phyloP scores from a whole-genome alignment of 2,888 invertebrate species.

The Folsomia manolachei region DNA sequence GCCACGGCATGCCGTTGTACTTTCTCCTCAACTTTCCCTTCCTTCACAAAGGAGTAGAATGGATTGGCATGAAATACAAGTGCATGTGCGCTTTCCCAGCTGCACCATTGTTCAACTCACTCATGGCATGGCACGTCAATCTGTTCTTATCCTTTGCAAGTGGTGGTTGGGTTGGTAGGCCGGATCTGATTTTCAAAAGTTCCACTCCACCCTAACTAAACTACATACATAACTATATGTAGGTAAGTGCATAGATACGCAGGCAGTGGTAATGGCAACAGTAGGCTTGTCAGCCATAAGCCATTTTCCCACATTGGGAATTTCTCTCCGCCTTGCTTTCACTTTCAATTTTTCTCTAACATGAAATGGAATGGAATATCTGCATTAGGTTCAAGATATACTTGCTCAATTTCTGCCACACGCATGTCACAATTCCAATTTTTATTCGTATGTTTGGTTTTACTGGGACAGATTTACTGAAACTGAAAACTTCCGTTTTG shows the following conservation, averaged over 20 bases:
- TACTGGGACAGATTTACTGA: too few species aligned
- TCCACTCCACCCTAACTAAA: too few species aligned
- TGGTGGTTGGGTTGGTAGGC: too few species aligned
- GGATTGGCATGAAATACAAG: not conserved
- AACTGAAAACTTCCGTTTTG: too few species aligned
- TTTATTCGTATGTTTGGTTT: too few species aligned
- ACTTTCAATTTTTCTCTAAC: conserved; percentile 12
- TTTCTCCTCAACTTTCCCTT: too few species aligned
- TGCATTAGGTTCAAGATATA: conserved; percentile 24
- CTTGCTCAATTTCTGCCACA: too few species aligned
- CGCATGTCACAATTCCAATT: too few species aligned
- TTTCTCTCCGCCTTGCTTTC: not conserved
- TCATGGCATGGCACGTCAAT: conserved; percentile 1
- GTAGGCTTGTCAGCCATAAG: too few species aligned
- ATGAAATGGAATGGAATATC: not conserved
- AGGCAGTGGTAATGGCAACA: too few species aligned
- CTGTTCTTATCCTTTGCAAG: conserved; percentile 1
- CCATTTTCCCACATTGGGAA: not conserved
- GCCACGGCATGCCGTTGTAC: not conserved
- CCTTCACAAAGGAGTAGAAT: not conserved
- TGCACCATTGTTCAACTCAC: not conserved
- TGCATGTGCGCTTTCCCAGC: not conserved
- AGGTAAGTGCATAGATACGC: not conserved
- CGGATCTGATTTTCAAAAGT: not conserved
- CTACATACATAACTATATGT: not conserved